Conservation (phyloP, 2,797 vertebrate genomes). For the Leptoclinus maculatus region DNA sequence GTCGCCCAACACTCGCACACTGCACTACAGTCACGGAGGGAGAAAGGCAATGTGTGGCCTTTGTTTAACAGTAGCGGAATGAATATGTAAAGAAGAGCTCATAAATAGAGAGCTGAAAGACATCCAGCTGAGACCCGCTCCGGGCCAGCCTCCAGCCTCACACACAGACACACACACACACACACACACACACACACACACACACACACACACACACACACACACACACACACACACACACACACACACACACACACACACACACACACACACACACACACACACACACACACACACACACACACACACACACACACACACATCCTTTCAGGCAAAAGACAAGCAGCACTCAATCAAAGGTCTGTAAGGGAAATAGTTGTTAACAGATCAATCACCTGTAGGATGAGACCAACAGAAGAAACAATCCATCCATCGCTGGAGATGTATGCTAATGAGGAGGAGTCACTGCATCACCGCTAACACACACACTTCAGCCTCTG, state of each 20-base stretch:
- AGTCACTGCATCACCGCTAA: conserved; percentile 16
- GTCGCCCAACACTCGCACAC: conserved; percentile 35
- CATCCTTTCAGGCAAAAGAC: conserved; percentile 60
- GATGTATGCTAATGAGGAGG: conserved; percentile 59
- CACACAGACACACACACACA: conserved; percentile 47
- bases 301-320: conserved; percentile 49
- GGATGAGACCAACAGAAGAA: conserved; percentile 62
- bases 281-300: conserved; percentile 45
- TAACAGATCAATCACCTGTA: conserved; percentile 77
- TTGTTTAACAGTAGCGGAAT: conserved; percentile 82
- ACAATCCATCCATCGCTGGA: conserved; percentile 64
- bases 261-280: conserved; percentile 48
- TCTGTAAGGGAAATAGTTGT: conserved; percentile 75
- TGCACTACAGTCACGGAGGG: conserved; percentile 48
- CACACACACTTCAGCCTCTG: conserved; percentile 33
- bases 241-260: conserved; percentile 49
- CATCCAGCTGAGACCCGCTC: conserved; percentile 77
- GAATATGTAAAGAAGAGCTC: conserved; percentile 87
- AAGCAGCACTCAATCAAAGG: conserved; percentile 75
- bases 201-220: conserved; percentile 50
- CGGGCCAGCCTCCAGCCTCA: conserved; percentile 64
- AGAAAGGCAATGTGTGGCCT: conserved; percentile 65
- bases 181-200: conserved; percentile 44
- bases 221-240: conserved; percentile 47
- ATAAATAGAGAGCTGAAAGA: conserved; percentile 85